phyloP scores from a whole-genome alignment of 2,888 invertebrate genomes.

The Teleiodes luculella region DNA sequence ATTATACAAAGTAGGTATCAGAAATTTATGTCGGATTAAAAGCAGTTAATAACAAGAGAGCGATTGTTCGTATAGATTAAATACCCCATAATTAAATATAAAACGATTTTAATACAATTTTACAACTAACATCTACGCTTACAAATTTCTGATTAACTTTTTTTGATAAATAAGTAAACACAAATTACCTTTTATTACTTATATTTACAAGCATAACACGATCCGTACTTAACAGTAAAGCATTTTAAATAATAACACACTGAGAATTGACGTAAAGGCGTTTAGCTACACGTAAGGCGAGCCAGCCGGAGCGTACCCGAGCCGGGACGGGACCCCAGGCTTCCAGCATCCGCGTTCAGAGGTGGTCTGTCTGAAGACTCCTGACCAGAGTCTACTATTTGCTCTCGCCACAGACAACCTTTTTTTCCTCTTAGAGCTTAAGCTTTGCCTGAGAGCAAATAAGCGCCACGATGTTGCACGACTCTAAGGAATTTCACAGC shows the following conservation, averaged over 20 bases:
- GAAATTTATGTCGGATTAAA: constrained; percentile 57
- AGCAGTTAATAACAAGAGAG: constrained; percentile 73
- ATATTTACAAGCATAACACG: constrained; percentile 78
- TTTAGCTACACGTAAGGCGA: constrained; percentile 70
- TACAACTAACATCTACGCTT: constrained; percentile 76
- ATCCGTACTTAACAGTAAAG: constrained; percentile 72
- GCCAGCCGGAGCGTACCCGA: constrained; percentile 51
- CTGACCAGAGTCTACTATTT: constrained; percentile 73
- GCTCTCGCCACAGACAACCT: constrained; percentile 68
- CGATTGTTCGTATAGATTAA: constrained; percentile 70
- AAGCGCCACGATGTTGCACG: constrained; percentile 72
- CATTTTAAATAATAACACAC: constrained; percentile 78
- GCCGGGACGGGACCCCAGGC: constrained; percentile 1
- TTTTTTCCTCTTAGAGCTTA: constrained; percentile 75
- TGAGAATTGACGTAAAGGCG: constrained; percentile 78
- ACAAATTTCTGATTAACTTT: constrained; percentile 69
- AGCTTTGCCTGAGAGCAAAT: constrained; percentile 72
- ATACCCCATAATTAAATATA: constrained; percentile 75
- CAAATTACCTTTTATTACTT: constrained; percentile 57
- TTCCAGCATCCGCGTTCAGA: constrained; percentile 42
- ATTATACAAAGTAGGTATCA: constrained; percentile 39
- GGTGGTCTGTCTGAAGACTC: constrained; percentile 71
- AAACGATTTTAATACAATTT: constrained; percentile 75
- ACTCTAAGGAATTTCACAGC: constrained; percentile 76
- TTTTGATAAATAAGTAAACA: constrained; percentile 77